Base-by-base conservation (phyloP, 1,140 invertebrate species). In the Drosophila quadrilineata region DNA sequence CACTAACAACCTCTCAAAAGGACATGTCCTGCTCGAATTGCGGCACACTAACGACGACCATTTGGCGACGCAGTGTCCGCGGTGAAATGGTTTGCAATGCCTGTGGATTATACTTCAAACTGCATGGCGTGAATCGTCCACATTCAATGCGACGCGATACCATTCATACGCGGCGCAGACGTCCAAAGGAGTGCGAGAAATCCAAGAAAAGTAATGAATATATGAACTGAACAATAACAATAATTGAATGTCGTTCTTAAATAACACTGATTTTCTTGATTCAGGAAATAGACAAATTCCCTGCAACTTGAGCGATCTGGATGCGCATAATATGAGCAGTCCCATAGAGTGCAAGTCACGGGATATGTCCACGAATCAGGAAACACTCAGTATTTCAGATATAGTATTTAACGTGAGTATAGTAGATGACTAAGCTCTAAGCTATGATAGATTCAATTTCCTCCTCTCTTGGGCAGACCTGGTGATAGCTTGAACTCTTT, bases 131-230 rank as follows among this genome's bases (percentile, higher is more conserved):
- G 56, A 95, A 95, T 90, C 92, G 96, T 54, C 98, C 98, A 3
- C 93, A 97, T 63, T 96, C 97, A 19, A 99, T 99, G 97, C 93
- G 97, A 76, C 96, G 98, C 85, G 98, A 99, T 87, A 98, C 97
- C 5, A 99, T 99, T 88, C 98, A 99, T 90, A 99, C 97, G 10
- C 91, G 98, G 64, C 96, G 98, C 90, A 93, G 98, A 73, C 94
- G 98, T 86, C 96, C 96, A 2, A 94, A 95, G 74, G 93, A 94
- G 71, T 92, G 93, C 72, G 92, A 92, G 73, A 89, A 87, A 49
- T 91, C 91, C 22, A 90, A 91, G 46, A 80, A 91, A 24, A 86
- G 91, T 75, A 90, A 79, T 77, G 2, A 2, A 3, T 14, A 24
- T 14, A 14, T 43, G 6, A 5, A 26, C 1, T 22, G 12, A 19